Conservation (phyloP, 2,797 vertebrate genomes). For the Eleutherodactylus coqui region DNA sequence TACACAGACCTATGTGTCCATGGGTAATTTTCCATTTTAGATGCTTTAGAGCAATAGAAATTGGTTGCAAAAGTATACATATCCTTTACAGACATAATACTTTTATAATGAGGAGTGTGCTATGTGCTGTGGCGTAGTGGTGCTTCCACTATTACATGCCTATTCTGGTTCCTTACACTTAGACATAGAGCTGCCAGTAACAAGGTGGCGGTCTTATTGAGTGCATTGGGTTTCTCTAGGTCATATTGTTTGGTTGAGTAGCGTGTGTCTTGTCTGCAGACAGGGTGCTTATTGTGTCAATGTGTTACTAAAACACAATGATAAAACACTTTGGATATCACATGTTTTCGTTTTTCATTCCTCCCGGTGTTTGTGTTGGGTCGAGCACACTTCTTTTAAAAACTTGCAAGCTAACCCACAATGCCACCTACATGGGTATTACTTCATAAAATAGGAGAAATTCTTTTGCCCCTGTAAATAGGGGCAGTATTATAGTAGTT, state of each 20-base stretch:
- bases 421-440: neutral
- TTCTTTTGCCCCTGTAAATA: neutral
- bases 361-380: neutral
- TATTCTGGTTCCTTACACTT: neutral
- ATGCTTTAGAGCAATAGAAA: no score
- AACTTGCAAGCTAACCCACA: neutral
- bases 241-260: neutral
- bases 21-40: no score
- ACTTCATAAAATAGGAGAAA: neutral
- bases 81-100: no score
- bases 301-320: constrained; percentile 30
- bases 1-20: no score
- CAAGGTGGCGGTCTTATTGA: neutral
- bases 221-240: neutral
- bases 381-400: constrained; percentile 1
- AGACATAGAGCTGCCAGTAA: neutral
- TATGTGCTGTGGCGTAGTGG: neutral
- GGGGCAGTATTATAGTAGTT: neutral
- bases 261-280: neutral
- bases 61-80: no score
- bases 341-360: constrained; percentile 7
- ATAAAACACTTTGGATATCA: constrained; percentile 40
- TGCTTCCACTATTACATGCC: neutral
- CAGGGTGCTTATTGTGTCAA: constrained; percentile 4
- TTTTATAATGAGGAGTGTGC: no score